Conservation (phyloP, 2,113 vertebrate genomes). For the Syngnathoides biaculeatus region DNA sequence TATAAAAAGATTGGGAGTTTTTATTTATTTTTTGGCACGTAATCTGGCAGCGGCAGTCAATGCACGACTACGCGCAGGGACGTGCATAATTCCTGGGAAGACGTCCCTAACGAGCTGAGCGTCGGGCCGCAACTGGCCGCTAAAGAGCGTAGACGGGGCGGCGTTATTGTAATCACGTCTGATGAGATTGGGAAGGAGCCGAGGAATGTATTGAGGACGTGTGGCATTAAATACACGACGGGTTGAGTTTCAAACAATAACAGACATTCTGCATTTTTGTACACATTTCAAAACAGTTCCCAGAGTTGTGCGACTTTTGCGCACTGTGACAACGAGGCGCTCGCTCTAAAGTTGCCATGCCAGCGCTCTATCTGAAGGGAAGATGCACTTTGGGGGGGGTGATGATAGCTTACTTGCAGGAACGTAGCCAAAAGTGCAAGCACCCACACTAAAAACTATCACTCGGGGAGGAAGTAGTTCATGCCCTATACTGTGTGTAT, state of each 20-base stretch:
- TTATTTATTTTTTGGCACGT: not conserved
- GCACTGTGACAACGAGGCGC: too few species aligned
- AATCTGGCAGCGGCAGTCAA: conserved; percentile 33
- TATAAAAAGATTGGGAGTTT: conserved; percentile 28
- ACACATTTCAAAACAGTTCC: too few species aligned
- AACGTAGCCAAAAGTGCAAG: too few species aligned
- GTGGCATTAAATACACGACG: conserved; percentile 26
- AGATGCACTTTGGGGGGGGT: too few species aligned
- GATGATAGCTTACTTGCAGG: too few species aligned
- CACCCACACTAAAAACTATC: too few species aligned
- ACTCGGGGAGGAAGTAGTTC: too few species aligned
- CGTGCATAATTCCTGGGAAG: conserved; percentile 41
- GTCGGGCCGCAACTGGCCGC: not conserved
- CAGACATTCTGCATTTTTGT: too few species aligned
- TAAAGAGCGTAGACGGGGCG: conserved; percentile 12
- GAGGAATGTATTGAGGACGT: conserved; percentile 24
- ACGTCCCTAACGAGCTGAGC: conserved; percentile 27
- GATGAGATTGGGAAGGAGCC: conserved; percentile 30
- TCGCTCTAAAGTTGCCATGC: too few species aligned
- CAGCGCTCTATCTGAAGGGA: too few species aligned
- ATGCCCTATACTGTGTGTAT: too few species aligned
- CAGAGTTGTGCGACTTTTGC: too few species aligned
- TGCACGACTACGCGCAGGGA: conserved; percentile 43
- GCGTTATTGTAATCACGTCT: conserved; percentile 6
- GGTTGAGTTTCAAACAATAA: not conserved